A percentile compares a stretch with the other conserved stretches of the same genome.
Evolutionary conservation across 2,113 vertebrate genomes (phyloP).

Genomic region (Hassar affinis): DNA sequence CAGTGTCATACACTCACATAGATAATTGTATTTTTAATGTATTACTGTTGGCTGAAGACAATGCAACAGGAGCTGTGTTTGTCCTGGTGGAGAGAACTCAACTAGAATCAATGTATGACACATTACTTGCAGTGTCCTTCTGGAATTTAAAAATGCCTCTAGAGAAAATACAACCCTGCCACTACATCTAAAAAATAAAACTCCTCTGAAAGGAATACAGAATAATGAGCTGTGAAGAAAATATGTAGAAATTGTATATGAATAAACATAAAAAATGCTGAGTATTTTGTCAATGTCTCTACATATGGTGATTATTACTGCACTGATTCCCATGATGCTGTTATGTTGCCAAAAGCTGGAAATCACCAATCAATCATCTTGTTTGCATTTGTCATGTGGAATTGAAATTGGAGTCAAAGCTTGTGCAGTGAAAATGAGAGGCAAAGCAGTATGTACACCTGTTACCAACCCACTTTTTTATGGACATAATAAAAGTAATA

Average conservation of each 20-base stretch:
- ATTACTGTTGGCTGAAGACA: not conserved
- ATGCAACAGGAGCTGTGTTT: not conserved
- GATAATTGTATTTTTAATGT: not conserved
- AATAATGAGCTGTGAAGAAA: not conserved
- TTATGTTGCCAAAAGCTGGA: not conserved
- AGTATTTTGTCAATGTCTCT: not conserved
- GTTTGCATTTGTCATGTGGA: not conserved
- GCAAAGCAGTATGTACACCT: not conserved
- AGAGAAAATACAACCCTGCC: not conserved
- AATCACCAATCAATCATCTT: not conserved
- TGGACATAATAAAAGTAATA: not conserved
- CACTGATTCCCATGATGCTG: not conserved
- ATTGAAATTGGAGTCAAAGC: not conserved
- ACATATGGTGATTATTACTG: not conserved
- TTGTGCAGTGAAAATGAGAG: not conserved
- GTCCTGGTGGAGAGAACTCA: not conserved
- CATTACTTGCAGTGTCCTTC: not conserved
- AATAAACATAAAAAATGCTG: not conserved
- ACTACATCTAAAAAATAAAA: not conserved
- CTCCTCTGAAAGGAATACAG: not conserved
- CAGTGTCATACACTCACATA: not conserved
- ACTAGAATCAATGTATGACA: not conserved
- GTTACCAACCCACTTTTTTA: not conserved
- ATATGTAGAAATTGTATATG: not conserved
- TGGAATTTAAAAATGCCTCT: conserved; percentile 7